These are phyloP conservation scores for Colletes collaris DNA, from an alignment of 2,888 invertebrate genomes.

Conservation along the genomic window DNA sequence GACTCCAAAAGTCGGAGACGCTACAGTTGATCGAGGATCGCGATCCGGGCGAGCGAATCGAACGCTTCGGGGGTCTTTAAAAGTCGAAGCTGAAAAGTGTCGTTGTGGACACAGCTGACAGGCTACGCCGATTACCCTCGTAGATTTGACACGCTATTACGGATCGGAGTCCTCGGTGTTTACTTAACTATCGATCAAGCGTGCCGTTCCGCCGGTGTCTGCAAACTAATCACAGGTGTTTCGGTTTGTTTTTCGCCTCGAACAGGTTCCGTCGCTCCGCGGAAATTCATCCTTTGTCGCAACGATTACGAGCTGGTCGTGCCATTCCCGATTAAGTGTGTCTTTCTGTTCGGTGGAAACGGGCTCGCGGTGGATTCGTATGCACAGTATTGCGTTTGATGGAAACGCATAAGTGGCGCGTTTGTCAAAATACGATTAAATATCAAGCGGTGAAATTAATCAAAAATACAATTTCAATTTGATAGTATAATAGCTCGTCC, in stretches of 20 bases:
- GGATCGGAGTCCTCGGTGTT: constrained; percentile 61
- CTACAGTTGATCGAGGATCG: constrained; percentile 1
- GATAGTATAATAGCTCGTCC: too few species aligned
- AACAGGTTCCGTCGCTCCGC: constrained; percentile 12
- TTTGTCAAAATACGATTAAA: too few species aligned
- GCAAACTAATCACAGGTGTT: constrained; percentile 45
- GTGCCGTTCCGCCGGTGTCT: constrained; percentile 24
- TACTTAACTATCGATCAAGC: constrained; percentile 63
- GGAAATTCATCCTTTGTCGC: not conserved
- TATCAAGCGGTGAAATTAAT: too few species aligned
- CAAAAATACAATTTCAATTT: too few species aligned
- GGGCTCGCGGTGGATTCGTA: too few species aligned
- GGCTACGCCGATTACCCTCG: constrained; percentile 59
- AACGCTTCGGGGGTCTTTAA: constrained; percentile 40
- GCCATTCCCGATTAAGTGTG: too few species aligned
- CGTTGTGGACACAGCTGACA: constrained; percentile 69
- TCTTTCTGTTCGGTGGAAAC: not conserved
- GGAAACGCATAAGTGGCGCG: too few species aligned
- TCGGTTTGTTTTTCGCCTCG: constrained; percentile 20
- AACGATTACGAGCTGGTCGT: not conserved
- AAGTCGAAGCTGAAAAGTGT: constrained; percentile 49
- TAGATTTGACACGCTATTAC: constrained; percentile 65
- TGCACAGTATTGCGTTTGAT: too few species aligned
- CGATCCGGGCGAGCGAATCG: constrained; percentile 57
- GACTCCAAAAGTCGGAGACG: too few species aligned